Evolutionary conservation across 2,113 vertebrate species (phyloP), one percentile per base, ranked within the genome.

Genomic region (Mormyrus iriodes): DNA sequence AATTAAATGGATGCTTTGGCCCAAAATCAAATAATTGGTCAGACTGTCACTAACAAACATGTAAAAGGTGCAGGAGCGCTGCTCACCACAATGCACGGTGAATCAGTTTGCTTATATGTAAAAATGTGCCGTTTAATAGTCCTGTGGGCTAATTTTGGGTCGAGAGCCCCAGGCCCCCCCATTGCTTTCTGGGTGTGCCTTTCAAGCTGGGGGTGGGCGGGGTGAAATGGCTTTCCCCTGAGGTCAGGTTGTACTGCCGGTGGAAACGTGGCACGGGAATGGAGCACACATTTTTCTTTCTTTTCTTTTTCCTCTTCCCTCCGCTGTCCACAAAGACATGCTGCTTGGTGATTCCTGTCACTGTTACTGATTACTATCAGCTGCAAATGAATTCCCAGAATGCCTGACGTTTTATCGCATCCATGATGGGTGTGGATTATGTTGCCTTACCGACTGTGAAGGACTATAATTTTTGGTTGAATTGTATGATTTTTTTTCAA

Each of bases 1-100:
- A 91, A 89, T 91, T 65, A 89, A 89, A 91, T 88, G 86, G 90
- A 88, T 82, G 52, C 86, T 73, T 84, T 91, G 88, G 88, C 88
- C 86, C 83, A 42, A 85, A 88, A 91, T 58, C 90, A 89, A 89
- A 86, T 88, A 69, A 69, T 27, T 10, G 87, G n/a, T 17, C 42
- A 48, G 44, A 12, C 61, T 88, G 42, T 15, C 48, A n/a, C 46
- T 8, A 73, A 39, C 69, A 88, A 61, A 84, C 42, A 89, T 55
- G 89, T 76, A 46, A 85, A 86, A 87, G 31, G 55, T 82, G 27
- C 31, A 53, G 42, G 48, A n/a, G 19, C 9, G 1, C 24, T 5
- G 44, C 51, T 35, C 55, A 9, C 8, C 4, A 13, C 53, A 65
- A n/a, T 27, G 13, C 9, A 0, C 55, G 27, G 53, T 4, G 24